Evolutionary conservation across 1,140 invertebrate species (phyloP).

Genomic region (Mamestra configurata): DNA sequence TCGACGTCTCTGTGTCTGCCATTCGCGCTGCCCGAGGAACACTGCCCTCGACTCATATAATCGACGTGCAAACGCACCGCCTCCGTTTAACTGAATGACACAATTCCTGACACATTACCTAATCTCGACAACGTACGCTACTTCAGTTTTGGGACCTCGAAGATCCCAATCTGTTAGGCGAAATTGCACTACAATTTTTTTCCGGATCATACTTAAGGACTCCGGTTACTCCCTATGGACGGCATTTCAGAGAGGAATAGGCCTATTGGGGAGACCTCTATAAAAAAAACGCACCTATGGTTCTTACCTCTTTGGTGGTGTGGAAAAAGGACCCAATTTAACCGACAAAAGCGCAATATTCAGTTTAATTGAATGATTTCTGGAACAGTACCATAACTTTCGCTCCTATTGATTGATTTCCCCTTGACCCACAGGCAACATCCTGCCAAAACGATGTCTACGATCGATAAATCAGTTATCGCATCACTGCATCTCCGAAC

Average conservation of each 20-base stretch:
- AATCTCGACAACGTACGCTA: slow-evolving; percentile 73
- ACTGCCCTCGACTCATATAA: slow-evolving; percentile 77
- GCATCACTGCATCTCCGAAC: slow-evolving; percentile 48
- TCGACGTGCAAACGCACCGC: slow-evolving; percentile 78
- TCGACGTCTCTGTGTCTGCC: slow-evolving; percentile 71
- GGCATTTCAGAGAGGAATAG: slow-evolving; percentile 75
- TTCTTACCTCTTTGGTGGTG: slow-evolving; percentile 86
- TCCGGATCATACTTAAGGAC: slow-evolving; percentile 22
- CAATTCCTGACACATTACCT: slow-evolving; percentile 84
- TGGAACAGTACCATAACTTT: slow-evolving; percentile 33
- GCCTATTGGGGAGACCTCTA: slow-evolving; percentile 86
- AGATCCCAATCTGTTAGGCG: slow-evolving; percentile 58
- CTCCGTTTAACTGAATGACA: slow-evolving; percentile 82
- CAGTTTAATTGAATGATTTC: slow-evolving; percentile 17
- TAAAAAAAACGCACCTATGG: slow-evolving; percentile 85
- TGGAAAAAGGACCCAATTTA: slow-evolving; percentile 78
- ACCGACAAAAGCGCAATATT: background rate
- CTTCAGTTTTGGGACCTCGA: slow-evolving; percentile 65
- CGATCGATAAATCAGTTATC: slow-evolving; percentile 49
- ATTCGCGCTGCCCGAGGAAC: slow-evolving; percentile 68
- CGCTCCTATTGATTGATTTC: slow-evolving; percentile 39
- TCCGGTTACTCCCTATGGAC: slow-evolving; percentile 30
- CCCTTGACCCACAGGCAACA: slow-evolving; percentile 52
- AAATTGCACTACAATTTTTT: slow-evolving; percentile 40
- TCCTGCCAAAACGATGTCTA: slow-evolving; percentile 51